Evolutionary conservation across 1,140 invertebrate species (phyloP).

Genomic region (Trichonephila clavata): DNA sequence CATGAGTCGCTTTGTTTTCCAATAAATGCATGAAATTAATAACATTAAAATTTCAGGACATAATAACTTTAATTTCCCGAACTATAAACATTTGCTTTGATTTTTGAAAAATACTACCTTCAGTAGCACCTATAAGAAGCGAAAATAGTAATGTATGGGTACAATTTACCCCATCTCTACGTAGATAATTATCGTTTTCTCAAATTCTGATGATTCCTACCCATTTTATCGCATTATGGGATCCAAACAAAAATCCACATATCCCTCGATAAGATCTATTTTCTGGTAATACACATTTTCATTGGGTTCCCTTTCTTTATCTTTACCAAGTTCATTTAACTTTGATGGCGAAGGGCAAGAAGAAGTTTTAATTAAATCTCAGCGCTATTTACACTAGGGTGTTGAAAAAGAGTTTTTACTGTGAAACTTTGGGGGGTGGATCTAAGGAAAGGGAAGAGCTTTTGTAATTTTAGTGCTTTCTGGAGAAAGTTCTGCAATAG

Average conservation of each 20-base stretch:
- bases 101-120: too few species aligned
- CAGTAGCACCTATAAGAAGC: too few species aligned
- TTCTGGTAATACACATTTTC: conserved; percentile 1
- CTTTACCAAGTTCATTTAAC: conserved; percentile 29
- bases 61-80: too few species aligned
- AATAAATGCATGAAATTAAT: too few species aligned
- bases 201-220: too few species aligned
- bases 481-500: not conserved
- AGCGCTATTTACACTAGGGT: conserved; percentile 16
- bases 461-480: not conserved
- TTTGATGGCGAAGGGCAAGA: not conserved
- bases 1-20: too few species aligned
- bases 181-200: too few species aligned
- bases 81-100: too few species aligned
- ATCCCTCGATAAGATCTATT: conserved; percentile 41
- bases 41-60: too few species aligned
- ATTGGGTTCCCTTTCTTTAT: conserved; percentile 12
- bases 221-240: not conserved
- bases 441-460: not conserved
- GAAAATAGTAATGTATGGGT: too few species aligned
- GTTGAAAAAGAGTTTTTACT: not conserved
- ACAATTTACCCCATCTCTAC: too few species aligned
- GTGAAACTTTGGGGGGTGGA: conserved; percentile 3
- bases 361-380: conserved; percentile 40
- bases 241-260: conserved; percentile 12